Percentiles rank a stretch among this genome's conserved stretches.
Conservation (phyloP, 2,113 vertebrate genomes). For the Cinclus cinclus region DNA sequence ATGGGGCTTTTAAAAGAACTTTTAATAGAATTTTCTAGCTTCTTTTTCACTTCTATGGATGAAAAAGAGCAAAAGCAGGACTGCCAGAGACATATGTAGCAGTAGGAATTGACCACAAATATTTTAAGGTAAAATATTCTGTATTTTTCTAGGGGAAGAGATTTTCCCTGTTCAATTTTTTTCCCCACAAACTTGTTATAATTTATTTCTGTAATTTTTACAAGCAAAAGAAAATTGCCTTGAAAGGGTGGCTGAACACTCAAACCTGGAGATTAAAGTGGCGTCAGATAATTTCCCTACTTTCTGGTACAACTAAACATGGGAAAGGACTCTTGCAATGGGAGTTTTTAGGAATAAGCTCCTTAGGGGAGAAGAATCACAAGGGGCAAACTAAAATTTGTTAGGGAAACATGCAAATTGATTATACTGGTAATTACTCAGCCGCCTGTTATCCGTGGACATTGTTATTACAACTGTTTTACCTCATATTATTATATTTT, state of each 20-base stretch:
- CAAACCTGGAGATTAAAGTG: not conserved
- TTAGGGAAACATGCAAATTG: not conserved
- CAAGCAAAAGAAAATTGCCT: not conserved
- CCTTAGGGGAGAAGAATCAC: not conserved
- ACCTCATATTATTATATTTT: not conserved
- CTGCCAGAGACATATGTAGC: not conserved
- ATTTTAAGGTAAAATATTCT: not conserved
- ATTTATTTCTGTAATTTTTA: not conserved
- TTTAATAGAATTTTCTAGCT: not conserved
- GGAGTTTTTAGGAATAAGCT: not conserved
- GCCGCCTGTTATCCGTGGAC: not conserved
- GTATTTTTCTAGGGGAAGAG: not conserved
- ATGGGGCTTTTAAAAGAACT: not conserved
- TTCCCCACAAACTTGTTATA: not conserved
- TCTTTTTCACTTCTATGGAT: not conserved
- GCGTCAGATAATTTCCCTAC: not conserved
- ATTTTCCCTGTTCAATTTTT: not conserved
- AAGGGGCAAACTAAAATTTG: not conserved
- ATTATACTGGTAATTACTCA: not conserved
- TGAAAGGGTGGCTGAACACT: not conserved
- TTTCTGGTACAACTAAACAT: not conserved
- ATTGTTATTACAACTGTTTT: not conserved
- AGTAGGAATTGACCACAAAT: constrained; percentile 21
- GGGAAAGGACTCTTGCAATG: not conserved
- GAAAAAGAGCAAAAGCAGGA: constrained; percentile 30